Conservation (phyloP, 2,888 invertebrate species). For the Epistrophe grossulariae region DNA sequence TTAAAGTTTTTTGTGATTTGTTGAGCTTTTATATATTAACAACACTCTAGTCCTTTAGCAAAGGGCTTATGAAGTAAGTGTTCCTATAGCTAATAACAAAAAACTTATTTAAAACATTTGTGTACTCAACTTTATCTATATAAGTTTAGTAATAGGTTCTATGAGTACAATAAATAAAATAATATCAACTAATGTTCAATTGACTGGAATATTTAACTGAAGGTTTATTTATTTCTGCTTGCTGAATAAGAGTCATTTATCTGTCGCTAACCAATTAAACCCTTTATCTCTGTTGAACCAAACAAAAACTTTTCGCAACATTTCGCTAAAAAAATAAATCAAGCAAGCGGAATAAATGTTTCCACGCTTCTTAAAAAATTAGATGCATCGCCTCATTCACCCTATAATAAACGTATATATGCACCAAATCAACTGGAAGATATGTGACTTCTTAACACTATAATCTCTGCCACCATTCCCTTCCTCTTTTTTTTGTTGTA, state of each 20-base stretch:
- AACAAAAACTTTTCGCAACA: not conserved
- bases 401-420: not conserved
- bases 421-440: constrained; percentile 72
- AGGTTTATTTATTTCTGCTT: not conserved
- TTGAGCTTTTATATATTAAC: too few species aligned
- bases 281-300: constrained; percentile 49
- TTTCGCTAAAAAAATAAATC: constrained; percentile 33
- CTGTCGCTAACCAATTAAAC: constrained; percentile 67
- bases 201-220: constrained; percentile 55
- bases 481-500: constrained; percentile 6
- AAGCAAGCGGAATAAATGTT: constrained; percentile 41
- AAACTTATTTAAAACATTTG: too few species aligned
- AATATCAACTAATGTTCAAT: constrained; percentile 50
- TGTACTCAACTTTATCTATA: too few species aligned
- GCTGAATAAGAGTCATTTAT: not conserved
- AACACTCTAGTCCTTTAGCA: too few species aligned
- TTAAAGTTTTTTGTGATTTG: too few species aligned
- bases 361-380: constrained; percentile 21
- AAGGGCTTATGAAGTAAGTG: too few species aligned
- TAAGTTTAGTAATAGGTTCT: too few species aligned
- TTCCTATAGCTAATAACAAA: too few species aligned
- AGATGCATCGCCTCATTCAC: constrained; percentile 24
- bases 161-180: not conserved
- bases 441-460: constrained; percentile 46
- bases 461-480: not conserved